Evolutionary conservation across 2,113 vertebrate genomes (phyloP).

Genomic region (Cololabis saira): DNA sequence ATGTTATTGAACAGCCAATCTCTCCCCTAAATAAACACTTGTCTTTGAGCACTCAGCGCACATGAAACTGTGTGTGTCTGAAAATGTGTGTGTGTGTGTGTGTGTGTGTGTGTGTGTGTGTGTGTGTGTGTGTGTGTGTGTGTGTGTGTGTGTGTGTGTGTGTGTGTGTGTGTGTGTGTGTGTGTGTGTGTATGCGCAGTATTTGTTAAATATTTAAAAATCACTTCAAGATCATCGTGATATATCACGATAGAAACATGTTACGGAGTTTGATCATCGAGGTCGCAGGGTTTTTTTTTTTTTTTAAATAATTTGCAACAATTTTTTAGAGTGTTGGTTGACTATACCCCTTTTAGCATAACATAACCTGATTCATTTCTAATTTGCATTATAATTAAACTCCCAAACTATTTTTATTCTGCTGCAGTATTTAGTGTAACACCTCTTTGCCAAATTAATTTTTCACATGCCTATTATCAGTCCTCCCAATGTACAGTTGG

Average conservation of each 20-base stretch:
- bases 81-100: slow-evolving; percentile 3
- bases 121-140: slow-evolving; percentile 2
- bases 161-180: slow-evolving; percentile 2
- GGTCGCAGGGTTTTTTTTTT: background rate
- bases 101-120: slow-evolving; percentile 5
- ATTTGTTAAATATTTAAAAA: slow-evolving; percentile 13
- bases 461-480: too few relatives aligned
- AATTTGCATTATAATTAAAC: too few relatives aligned
- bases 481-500: too few relatives aligned
- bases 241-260: too few relatives aligned
- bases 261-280: too few relatives aligned
- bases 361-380: background rate
- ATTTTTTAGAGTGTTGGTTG: background rate
- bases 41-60: slow-evolving; percentile 59
- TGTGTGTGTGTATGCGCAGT: slow-evolving; percentile 7
- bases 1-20: slow-evolving; percentile 83
- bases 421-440: too few relatives aligned
- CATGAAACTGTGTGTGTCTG: slow-evolving; percentile 26
- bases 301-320: background rate
- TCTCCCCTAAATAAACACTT: slow-evolving; percentile 77
- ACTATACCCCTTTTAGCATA: background rate
- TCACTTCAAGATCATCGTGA: background rate
- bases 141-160: slow-evolving; percentile 6
- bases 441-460: too few relatives aligned
- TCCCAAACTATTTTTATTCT: too few relatives aligned